Conservation (phyloP, 2,797 vertebrate species). For the Ficedula albicollis region DNA sequence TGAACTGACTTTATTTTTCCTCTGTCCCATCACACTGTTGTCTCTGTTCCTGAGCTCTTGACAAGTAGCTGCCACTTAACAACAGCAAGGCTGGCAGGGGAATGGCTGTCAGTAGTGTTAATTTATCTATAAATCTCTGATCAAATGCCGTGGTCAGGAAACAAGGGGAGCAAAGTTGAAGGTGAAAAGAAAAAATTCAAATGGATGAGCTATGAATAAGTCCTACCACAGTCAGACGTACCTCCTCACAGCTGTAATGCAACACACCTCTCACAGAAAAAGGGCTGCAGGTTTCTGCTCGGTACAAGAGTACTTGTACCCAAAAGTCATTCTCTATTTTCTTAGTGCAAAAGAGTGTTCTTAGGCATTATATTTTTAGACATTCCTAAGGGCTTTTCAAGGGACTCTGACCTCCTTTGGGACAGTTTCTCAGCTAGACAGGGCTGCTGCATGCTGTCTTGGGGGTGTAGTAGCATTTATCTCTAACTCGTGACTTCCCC, state of each 20-base stretch:
- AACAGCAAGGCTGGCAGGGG: conserved; percentile 32
- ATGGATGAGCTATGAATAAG: conserved; percentile 3
- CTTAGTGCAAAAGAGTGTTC: background rate
- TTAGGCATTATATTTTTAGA: background rate
- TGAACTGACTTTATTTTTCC: conserved; percentile 15
- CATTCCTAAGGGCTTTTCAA: background rate
- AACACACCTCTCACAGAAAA: background rate
- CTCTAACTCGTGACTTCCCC: background rate
- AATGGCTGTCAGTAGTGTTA: conserved; percentile 25
- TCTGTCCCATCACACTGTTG: conserved; percentile 33
- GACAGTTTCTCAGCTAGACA: background rate
- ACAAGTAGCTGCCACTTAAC: conserved; percentile 27
- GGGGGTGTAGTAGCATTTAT: background rate
- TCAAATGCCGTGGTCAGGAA: conserved; percentile 39
- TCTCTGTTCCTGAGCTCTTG: conserved; percentile 45
- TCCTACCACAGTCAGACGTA: background rate
- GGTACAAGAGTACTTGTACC: background rate
- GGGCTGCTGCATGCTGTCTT: background rate
- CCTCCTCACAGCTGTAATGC: background rate
- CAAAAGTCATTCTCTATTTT: background rate
- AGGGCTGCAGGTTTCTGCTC: background rate
- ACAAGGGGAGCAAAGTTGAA: conserved; percentile 43
- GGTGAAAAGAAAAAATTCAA: conserved; percentile 23
- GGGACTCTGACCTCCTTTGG: background rate
- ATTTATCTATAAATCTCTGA: conserved; percentile 65